phyloP scores from a whole-genome alignment of 92 coral and sea anemone species.

The Zoanthus solanderi region DNA sequence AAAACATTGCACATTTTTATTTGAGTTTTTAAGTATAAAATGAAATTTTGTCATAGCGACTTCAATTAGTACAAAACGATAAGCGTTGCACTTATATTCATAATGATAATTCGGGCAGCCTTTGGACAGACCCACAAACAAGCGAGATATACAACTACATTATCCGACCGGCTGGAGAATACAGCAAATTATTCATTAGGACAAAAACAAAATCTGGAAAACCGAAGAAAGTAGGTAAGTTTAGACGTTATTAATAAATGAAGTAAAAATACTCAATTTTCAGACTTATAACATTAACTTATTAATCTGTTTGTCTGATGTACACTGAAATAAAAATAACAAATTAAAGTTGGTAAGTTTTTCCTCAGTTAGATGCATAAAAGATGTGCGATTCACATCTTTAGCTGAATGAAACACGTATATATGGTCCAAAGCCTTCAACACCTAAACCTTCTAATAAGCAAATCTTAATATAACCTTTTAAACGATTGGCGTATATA shows the following conservation, averaged over 20 bases:
- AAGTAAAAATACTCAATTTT: neutral
- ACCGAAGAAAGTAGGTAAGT: constrained; percentile 29
- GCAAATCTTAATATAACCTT: too few relatives aligned
- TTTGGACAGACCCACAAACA: constrained; percentile 28
- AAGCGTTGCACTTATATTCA: neutral
- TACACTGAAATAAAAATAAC: too few relatives aligned
- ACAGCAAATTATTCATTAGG: constrained; percentile 15
- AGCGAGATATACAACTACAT: constrained; percentile 6
- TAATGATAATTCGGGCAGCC: neutral
- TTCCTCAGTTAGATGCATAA: too few relatives aligned
- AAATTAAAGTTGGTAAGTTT: too few relatives aligned
- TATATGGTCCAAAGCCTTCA: too few relatives aligned
- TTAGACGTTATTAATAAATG: neutral
- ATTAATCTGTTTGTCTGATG: too few relatives aligned
- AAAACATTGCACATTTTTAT: too few relatives aligned
- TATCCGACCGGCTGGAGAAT: constrained; percentile 43
- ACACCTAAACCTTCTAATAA: too few relatives aligned
- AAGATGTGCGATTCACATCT: too few relatives aligned
- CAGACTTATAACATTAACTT: neutral
- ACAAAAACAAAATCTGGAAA: constrained; percentile 5
- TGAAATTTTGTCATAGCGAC: neutral
- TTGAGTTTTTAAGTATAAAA: too few relatives aligned
- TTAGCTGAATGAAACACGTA: too few relatives aligned
- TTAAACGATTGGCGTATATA: too few relatives aligned
- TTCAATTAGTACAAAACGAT: neutral